Conservation (phyloP, 2,888 invertebrate species). For the Autographa pulchrina region DNA sequence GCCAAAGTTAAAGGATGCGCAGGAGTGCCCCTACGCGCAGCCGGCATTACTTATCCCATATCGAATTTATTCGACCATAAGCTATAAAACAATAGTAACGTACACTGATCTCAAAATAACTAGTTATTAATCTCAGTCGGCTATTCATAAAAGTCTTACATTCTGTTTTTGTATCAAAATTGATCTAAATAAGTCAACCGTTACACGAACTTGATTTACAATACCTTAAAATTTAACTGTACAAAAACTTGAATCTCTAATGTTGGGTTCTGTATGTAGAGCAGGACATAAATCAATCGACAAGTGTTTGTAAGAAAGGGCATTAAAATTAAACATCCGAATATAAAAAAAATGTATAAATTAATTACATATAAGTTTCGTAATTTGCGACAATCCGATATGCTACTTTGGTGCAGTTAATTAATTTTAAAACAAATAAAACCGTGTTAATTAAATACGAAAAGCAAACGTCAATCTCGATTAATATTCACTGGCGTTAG, state of each 20-base stretch:
- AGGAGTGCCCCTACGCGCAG: slow-evolving; percentile 60
- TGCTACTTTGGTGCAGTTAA: neutral
- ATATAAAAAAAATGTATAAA: slow-evolving; percentile 1
- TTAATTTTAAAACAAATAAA: slow-evolving; percentile 7
- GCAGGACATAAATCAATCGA: neutral
- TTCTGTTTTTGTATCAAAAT: slow-evolving; percentile 1
- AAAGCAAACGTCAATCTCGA: slow-evolving; percentile 39
- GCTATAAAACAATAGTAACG: slow-evolving; percentile 52
- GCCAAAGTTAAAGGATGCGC: slow-evolving; percentile 71
- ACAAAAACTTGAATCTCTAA: neutral
- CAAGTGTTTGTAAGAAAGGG: slow-evolving; percentile 2
- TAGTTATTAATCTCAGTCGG: slow-evolving; percentile 14
- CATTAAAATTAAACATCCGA: slow-evolving; percentile 4
- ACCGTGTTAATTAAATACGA: slow-evolving; percentile 42
- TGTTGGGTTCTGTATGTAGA: neutral
- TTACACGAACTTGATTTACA: slow-evolving; percentile 3
- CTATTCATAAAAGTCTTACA: slow-evolving; percentile 4
- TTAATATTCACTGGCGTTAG: slow-evolving; percentile 50
- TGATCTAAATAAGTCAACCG: slow-evolving; percentile 4
- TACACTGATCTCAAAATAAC: slow-evolving; percentile 24
- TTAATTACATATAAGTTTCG: neutral
- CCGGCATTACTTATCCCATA: slow-evolving; percentile 54
- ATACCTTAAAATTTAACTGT: neutral
- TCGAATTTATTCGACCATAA: slow-evolving; percentile 57
- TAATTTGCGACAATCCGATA: slow-evolving; percentile 1